Base-by-base conservation (phyloP, 2,113 vertebrate species). In the Microcebus murinus region DNA sequence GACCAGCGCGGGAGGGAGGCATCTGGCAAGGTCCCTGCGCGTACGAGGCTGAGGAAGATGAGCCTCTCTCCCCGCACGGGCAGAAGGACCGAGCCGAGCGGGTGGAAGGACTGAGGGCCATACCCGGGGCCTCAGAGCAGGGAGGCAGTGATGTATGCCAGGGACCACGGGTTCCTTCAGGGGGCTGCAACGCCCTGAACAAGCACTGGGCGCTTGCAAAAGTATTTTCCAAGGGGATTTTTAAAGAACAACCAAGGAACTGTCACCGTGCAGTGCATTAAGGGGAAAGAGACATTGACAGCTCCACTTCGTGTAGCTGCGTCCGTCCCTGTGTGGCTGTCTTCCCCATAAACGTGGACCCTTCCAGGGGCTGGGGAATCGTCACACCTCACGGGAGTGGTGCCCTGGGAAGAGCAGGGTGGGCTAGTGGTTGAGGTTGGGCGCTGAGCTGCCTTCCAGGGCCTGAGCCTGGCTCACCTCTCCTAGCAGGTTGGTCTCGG, bases 201-300 rank as follows among this genome's bases (percentile, higher is more conserved):
- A 25, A 63, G n/a, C 42, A 4, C 2, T n/a, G 55, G 45, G 20
- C 1, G 0, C 85, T 39, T 15, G 55, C 5, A 18, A 14, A 70
- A 15, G 29, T 57, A 0, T 59, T 73, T 90, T n/a, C 59, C 36
- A 12, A 68, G 36, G 7, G 15, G 12, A 29, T 82, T 31, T 67
- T 50, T 13, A 10, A 34, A 61, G 1, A 70, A 12, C 13, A 17
- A 74, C 6, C 27, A 48, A 68, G 39, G 55, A 20, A 10, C 27
- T 29, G 1, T 4, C 6, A 57, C 10, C 0, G 0, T 4, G 39
- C 9, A 0, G 1, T 34, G 27, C 2, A 0, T 6, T 73, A n/a
- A 23, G 39, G n/a, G 52, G 50, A 48, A 59, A 57, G 17, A 27
- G 29, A 10, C 39, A 15, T 45, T 4, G 31, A 2, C 29, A 25